Evolutionary conservation across 2,113 vertebrate species (phyloP).

Genomic region (Hypocryptadius cinnamomeus): DNA sequence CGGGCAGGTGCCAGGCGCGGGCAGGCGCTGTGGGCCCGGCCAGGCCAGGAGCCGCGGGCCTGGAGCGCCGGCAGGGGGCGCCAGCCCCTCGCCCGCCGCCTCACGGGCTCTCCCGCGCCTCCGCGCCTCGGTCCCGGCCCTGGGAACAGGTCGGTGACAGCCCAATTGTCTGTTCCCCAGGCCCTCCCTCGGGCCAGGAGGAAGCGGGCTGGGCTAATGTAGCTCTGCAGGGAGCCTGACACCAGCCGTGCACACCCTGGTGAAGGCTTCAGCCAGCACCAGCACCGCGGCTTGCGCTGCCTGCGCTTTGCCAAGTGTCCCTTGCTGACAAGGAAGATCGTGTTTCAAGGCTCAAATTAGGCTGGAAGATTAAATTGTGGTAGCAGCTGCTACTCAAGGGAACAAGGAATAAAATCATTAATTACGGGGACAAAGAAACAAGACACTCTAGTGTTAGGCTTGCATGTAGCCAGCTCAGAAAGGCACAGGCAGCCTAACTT

Average conservation of each 20-base stretch:
- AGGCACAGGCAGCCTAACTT: neutral
- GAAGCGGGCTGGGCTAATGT: neutral
- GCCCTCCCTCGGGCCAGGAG: neutral
- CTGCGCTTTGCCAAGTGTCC: neutral
- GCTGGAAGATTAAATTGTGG: slow-evolving; percentile 5
- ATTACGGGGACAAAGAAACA: neutral
- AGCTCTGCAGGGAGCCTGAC: neutral
- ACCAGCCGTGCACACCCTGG: neutral
- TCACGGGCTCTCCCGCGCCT: neutral
- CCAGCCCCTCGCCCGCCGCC: neutral
- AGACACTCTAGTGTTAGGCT: neutral
- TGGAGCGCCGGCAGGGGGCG: neutral
- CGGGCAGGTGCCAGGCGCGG: neutral
- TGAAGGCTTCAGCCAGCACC: neutral
- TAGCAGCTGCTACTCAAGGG: slow-evolving; percentile 4
- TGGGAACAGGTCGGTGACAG: fast-evolving
- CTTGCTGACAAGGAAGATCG: neutral
- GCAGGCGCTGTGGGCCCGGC: neutral
- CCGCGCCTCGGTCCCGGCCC: neutral
- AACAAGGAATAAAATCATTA: slow-evolving; percentile 18
- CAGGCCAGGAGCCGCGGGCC: neutral
- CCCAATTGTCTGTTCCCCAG: fast-evolving
- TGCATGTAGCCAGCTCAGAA: neutral
- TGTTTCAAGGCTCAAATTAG: neutral
- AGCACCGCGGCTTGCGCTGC: neutral